Evolutionary conservation across 2,797 vertebrate genomes (phyloP).

Genomic region (Megalops cyprinoides): DNA sequence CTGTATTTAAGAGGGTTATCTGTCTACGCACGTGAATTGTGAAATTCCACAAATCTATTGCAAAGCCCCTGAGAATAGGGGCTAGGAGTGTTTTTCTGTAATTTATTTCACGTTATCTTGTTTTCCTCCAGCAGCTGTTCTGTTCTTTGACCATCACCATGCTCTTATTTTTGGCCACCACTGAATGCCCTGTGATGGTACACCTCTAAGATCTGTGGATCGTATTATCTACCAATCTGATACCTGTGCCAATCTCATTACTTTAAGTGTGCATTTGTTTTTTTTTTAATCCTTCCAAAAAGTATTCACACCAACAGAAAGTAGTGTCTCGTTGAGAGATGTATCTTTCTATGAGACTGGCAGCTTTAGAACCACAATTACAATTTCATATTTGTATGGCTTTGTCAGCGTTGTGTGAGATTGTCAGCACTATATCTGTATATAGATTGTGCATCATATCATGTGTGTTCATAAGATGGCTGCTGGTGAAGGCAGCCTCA

Average conservation of each 20-base stretch:
- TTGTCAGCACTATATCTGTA: neutral
- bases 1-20: constrained; percentile 17
- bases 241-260: neutral
- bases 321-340: neutral
- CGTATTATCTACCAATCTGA: neutral
- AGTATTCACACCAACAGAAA: too few species aligned
- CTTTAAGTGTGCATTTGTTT: neutral
- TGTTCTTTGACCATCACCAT: neutral
- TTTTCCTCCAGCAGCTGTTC: neutral
- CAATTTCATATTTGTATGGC: neutral
- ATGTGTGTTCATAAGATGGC: neutral
- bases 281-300: neutral
- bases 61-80: neutral
- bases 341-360: neutral
- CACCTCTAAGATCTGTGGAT: neutral
- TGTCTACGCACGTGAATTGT: constrained; percentile 3
- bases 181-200: neutral
- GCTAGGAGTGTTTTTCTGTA: neutral
- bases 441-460: neutral
- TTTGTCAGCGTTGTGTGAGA: too few species aligned
- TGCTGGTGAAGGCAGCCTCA: neutral
- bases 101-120: neutral
- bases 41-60: constrained; percentile 1
- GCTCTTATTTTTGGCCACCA: neutral
- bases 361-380: neutral